Evolutionary conservation across 2,113 vertebrate species (phyloP), one percentile per base, ranked within the genome.

Genomic region (Malurus elegans): DNA sequence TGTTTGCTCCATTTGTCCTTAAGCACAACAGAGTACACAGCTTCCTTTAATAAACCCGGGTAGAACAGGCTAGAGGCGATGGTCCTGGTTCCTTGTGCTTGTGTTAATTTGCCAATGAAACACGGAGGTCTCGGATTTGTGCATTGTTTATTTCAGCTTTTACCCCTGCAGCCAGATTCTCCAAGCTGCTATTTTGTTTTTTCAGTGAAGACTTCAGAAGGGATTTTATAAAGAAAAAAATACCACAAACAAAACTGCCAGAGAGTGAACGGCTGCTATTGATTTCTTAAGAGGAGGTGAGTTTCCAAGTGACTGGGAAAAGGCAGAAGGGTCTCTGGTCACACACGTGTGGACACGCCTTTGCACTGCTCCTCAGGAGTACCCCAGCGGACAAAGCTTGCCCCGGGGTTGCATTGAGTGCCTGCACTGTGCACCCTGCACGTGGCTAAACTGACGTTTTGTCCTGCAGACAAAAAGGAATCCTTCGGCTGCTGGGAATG

Each of bases 401-500:
- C 17, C 21, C 24, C 4, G 5, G 16, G 10, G 11, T 21, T 31
- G 25, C 9, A 34, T 18, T 18, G 64, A 64, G 18, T 6, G 18
- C 23, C 17, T 18, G 28, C 2, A 11, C 56, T 12, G 11, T 5
- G 12, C 21, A 24, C 21, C 29, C 44, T 29, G 28, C 1, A 1
- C 0, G 0, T 7, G 19, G 25, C 40, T 58, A 10, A 47, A 44
- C 1, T 0, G 2, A 14, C 1, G 1, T 11, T 54, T 45, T 34
- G 21, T 28, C 28, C n/a, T 1, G 5, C 48, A 31, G 53, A 56
- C 12, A 36, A 21, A 65, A 40, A 69, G 8, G 34, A 47, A 40
- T 31, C 53, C n/a, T 90, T 71, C 0, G 0, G 15, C 53, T 6
- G 0, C 4, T 4, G 2, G 25, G 58, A 72, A 86, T 66, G 42